phyloP scores from a whole-genome alignment of 2,888 invertebrate species.

The Calephelis perditalis region DNA sequence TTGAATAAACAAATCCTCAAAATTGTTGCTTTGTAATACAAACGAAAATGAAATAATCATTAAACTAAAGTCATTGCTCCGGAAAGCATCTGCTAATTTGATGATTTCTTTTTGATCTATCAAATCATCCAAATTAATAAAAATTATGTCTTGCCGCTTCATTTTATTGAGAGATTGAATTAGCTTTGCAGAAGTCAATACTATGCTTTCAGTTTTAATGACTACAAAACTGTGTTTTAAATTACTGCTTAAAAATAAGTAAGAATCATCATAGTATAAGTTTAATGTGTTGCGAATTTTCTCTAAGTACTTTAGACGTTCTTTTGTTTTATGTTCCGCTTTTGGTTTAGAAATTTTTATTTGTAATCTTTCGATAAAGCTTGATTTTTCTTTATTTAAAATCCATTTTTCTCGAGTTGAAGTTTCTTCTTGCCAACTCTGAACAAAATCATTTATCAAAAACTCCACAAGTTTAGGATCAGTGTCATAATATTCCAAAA shows the following conservation, averaged over 20 bases:
- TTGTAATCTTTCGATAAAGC: not conserved
- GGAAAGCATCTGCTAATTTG: not conserved
- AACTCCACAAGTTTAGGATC: slow-evolving; percentile 5
- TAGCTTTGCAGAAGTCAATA: not conserved
- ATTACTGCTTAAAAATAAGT: not conserved
- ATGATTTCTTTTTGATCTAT: not conserved
- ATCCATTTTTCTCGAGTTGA: not conserved
- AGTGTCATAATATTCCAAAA: slow-evolving; percentile 7
- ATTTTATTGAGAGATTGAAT: slow-evolving; percentile 5
- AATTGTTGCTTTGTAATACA: not conserved
- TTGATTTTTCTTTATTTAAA: slow-evolving; percentile 1
- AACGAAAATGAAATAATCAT: not conserved
- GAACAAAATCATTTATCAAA: slow-evolving; percentile 2
- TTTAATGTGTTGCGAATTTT: not conserved
- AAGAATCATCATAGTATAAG: not conserved
- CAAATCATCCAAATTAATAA: slow-evolving; percentile 2
- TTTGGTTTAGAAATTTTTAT: slow-evolving; percentile 3
- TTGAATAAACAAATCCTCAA: not conserved
- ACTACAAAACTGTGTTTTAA: not conserved
- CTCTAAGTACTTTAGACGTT: not conserved
- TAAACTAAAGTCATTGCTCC: not conserved
- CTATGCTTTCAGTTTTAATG: not conserved
- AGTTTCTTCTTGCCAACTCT: not conserved
- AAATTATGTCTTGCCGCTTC: not conserved
- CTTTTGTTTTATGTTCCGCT: not conserved